Base-by-base conservation (phyloP, 1,140 invertebrate species). In the Stratiolaelaps scimitus region DNA sequence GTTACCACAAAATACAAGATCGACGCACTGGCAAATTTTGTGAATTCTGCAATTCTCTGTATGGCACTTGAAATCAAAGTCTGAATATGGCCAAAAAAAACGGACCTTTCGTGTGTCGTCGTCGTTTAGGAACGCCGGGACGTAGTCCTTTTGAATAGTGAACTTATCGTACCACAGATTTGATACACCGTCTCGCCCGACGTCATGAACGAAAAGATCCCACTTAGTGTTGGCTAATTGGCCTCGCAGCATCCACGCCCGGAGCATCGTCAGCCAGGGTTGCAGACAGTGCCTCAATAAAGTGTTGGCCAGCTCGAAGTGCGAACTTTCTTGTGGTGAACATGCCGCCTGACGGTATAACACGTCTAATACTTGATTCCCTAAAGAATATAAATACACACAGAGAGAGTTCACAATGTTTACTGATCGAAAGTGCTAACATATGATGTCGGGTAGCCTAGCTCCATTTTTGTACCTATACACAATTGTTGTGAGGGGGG, bases 91-190 rank as follows among this genome's bases (percentile, higher is more conserved):
- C 5, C 34, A 40, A 40, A n/a, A n/a, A n/a, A n/a, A n/a, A 40
- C 53, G 17, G 4, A 60, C 53, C 53, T 60, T 60, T 20, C 53
- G 53, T 1, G 53, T 60, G 53, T 60, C 53, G 17, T 60, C 53
- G 2, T n/a, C 13, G 23, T 60, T 60, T 15, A 60, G 53, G 23
- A 29, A 60, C 6, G 53, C 53, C 13, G 53, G 53, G 2, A 60
- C 53, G 20, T 60, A 26, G 15, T 60, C 53, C 10, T 60, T 60
- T 23, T 60, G 26, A 34, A 60, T 60, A 1, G 53, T 34, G 53
- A 60, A 60, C 23, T 60, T 60, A 26, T 60, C 53, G 53, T 60
- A 60, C 53, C 53, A 60, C n/a, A 60, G 53, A 60, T 60, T 60
- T 10, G 53, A 60, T 15, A 60, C 53, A 5, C 53, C 53, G 26